Percentiles rank a stretch among this genome's conserved stretches.
Evolutionary conservation across 2,113 vertebrate genomes (phyloP).

Genomic region (Engraulis encrasicolus): DNA sequence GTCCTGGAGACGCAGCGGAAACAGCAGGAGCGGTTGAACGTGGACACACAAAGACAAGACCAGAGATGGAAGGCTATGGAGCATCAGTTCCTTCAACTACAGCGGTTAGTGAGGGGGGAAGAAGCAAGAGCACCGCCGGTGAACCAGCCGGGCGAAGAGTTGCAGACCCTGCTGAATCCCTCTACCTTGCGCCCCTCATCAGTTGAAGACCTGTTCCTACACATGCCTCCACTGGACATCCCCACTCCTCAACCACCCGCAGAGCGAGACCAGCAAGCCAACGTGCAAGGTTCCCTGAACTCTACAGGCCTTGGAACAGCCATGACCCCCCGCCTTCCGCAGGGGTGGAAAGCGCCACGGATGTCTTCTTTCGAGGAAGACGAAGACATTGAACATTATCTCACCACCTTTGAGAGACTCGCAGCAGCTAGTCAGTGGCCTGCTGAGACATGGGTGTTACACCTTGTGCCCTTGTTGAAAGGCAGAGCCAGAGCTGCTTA

Average conservation of each 20-base stretch:
- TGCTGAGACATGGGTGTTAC: neutral
- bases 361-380: neutral
- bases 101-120: neutral
- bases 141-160: neutral
- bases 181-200: neutral
- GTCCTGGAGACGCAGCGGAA: too few species aligned
- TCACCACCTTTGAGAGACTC: neutral
- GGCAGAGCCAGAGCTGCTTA: slow-evolving; percentile 17
- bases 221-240: neutral
- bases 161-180: neutral
- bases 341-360: neutral
- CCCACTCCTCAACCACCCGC: neutral
- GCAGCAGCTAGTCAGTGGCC: slow-evolving; percentile 3
- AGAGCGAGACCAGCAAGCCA: neutral
- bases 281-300: neutral
- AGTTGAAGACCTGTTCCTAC: neutral
- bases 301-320: neutral
- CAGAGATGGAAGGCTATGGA: neutral
- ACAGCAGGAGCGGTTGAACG: neutral
- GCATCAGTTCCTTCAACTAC: neutral
- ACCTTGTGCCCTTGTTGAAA: slow-evolving; percentile 18
- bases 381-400: neutral
- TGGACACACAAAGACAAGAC: neutral
- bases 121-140: neutral
- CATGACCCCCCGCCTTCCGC: neutral